These are phyloP conservation scores for Callipepla californica DNA, from an alignment of 2,113 vertebrate species.

Conservation along the genomic window DNA sequence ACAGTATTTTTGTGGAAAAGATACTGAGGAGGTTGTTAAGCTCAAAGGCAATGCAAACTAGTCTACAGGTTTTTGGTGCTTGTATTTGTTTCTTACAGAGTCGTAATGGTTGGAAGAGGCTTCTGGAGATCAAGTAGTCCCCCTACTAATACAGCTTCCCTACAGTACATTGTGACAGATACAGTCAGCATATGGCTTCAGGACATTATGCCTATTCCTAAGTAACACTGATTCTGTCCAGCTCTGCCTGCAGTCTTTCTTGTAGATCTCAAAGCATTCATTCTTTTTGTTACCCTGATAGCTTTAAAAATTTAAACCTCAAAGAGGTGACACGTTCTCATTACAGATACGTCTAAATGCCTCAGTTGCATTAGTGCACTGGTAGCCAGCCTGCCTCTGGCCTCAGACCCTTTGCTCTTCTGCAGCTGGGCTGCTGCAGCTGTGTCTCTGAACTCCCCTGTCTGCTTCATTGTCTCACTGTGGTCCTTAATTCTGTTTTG, in stretches of 20 bases:
- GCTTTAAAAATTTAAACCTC: background rate
- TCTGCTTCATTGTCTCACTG: background rate
- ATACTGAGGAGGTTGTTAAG: accelerated
- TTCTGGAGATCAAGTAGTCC: too few relatives aligned
- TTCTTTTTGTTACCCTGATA: background rate
- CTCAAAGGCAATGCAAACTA: background rate
- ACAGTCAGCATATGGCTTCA: accelerated
- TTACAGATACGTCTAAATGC: background rate
- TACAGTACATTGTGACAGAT: background rate
- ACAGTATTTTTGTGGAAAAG: background rate
- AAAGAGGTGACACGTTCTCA: background rate
- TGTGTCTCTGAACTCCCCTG: background rate
- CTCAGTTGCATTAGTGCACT: background rate
- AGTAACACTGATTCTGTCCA: background rate
- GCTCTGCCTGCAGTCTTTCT: background rate
- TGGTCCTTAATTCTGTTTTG: background rate
- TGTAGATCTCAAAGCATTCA: background rate
- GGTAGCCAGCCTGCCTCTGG: background rate
- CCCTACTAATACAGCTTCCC: too few relatives aligned
- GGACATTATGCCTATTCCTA: accelerated
- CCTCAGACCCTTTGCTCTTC: background rate
- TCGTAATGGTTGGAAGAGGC: too few relatives aligned
- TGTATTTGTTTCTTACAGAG: background rate
- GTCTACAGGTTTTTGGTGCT: background rate
- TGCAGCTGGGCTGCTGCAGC: background rate